These are phyloP conservation scores for Aphidius ervi DNA, from an alignment of 1,140 invertebrate genomes.

Conservation along the genomic window DNA sequence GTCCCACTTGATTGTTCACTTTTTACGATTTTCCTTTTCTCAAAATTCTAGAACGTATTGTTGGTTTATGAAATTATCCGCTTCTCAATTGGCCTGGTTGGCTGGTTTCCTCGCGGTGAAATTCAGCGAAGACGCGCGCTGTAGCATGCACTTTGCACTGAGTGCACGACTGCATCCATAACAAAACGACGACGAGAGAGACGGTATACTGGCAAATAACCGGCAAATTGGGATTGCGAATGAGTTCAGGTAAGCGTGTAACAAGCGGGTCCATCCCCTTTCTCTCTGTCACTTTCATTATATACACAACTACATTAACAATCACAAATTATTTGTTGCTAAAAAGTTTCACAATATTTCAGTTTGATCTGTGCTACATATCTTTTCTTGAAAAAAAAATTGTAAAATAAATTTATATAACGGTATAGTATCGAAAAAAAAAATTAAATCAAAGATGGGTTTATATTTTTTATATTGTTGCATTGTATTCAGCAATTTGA, in stretches of 20 bases:
- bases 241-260: conserved; percentile 5
- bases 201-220: neutral
- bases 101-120: conserved; percentile 21
- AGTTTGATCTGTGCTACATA: no score
- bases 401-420: no score
- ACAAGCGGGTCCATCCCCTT: neutral
- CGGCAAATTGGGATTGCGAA: conserved; percentile 5
- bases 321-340: neutral
- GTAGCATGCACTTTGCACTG: conserved; percentile 13
- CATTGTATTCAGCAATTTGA: no score
- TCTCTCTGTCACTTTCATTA: neutral
- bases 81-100: conserved; percentile 36
- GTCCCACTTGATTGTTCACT: conserved; percentile 18
- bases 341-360: neutral
- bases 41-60: conserved; percentile 27
- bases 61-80: conserved; percentile 37
- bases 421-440: no score
- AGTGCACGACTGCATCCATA: neutral
- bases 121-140: conserved; percentile 13
- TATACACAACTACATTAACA: no score
- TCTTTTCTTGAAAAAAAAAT: no score
- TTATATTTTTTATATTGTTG: no score
- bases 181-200: conserved; percentile 10
- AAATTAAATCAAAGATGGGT: no score
- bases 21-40: conserved; percentile 22